Percentiles rank a stretch among this genome's conserved stretches.
phyloP scores from a whole-genome alignment of 2,113 vertebrate species.

The Hippoglossus stenolepis region DNA sequence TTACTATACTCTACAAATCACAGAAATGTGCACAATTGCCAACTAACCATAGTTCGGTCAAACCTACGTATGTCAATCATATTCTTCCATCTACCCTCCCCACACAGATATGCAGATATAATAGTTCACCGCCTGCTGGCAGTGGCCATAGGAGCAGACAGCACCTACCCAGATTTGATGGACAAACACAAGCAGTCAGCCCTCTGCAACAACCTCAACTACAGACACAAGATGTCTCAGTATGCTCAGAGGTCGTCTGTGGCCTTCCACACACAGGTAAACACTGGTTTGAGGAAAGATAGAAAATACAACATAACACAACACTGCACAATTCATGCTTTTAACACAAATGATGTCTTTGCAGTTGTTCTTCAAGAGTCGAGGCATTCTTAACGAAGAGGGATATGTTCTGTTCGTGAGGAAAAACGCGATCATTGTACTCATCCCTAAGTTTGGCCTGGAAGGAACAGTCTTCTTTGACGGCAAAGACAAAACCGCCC shows the following conservation, averaged over 20 bases:
- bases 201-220: slow-evolving; percentile 95
- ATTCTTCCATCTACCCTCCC: neutral
- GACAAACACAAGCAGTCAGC: slow-evolving; percentile 94
- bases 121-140: slow-evolving; percentile 96
- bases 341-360: slow-evolving; percentile 46
- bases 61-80: neutral
- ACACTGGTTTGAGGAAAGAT: neutral
- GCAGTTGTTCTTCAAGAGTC: slow-evolving; percentile 95
- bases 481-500: slow-evolving; percentile 86
- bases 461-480: slow-evolving; percentile 98
- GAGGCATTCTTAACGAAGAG: slow-evolving; percentile 93
- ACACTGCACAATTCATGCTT: neutral
- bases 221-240: slow-evolving; percentile 97
- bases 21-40: no score
- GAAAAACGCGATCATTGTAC: slow-evolving; percentile 96
- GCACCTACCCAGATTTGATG: slow-evolving; percentile 92
- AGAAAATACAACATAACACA: neutral
- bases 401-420: slow-evolving; percentile 94
- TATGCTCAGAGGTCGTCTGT: slow-evolving; percentile 96
- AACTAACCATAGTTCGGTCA: neutral
- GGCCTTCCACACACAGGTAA: slow-evolving; percentile 96
- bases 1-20: neutral
- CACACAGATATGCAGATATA: slow-evolving; percentile 91
- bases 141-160: slow-evolving; percentile 91
- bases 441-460: slow-evolving; percentile 96